These are phyloP conservation scores for Ischnura elegans DNA, from an alignment of 2,888 invertebrate species.

Conservation along the genomic window DNA sequence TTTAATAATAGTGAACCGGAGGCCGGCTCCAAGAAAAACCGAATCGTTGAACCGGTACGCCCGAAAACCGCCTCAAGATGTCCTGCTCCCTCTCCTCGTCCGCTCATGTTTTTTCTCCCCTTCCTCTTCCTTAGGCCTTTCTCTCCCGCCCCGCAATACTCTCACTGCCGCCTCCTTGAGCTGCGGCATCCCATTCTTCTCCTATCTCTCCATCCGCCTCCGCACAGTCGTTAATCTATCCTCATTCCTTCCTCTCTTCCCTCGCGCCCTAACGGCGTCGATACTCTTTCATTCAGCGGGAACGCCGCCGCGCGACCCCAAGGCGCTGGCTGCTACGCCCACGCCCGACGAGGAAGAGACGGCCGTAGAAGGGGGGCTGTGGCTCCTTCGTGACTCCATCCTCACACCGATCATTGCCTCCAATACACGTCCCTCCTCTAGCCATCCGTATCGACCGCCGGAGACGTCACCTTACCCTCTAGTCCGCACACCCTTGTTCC, in stretches of 20 bases:
- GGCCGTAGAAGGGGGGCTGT: neutral
- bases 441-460: neutral
- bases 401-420: neutral
- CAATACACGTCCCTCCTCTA: neutral
- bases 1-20: no score
- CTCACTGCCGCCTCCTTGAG: neutral
- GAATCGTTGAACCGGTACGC: no score
- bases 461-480: neutral
- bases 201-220: conserved; percentile 15
- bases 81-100: neutral
- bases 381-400: neutral
- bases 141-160: neutral
- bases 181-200: neutral
- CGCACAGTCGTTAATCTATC: neutral
- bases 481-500: no score
- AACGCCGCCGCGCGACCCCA: neutral
- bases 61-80: no score
- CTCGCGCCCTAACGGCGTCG: neutral
- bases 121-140: neutral
- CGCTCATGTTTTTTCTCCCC: neutral
- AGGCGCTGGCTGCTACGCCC: neutral
- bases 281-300: neutral
- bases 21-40: no score
- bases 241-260: neutral
- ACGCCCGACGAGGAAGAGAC: neutral